Evolutionary conservation across 2,113 vertebrate species (phyloP).

Genomic region (Antechinus flavipes): DNA sequence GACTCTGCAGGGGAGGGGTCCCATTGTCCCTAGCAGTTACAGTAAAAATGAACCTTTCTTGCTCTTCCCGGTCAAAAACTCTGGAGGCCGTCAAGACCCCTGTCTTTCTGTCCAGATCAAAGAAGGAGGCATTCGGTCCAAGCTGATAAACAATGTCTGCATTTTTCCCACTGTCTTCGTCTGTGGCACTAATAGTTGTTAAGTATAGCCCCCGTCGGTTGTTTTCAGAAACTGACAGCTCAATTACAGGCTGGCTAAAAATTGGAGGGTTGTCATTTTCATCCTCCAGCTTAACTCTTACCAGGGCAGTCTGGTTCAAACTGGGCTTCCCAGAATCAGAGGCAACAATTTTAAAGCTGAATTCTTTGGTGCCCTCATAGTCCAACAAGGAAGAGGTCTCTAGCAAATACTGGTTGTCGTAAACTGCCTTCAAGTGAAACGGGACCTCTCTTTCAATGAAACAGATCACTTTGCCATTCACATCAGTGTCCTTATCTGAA

Average conservation of each 20-base stretch:
- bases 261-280: constrained; percentile 99
- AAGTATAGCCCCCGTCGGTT: constrained; percentile 98
- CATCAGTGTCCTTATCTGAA: constrained; percentile 99
- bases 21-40: constrained; percentile 98
- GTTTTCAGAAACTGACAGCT: constrained; percentile 98
- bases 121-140: constrained; percentile 98
- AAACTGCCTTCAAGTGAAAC: constrained; percentile 97
- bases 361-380: constrained; percentile 99
- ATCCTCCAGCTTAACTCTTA: constrained; percentile 97
- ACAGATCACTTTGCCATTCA: constrained; percentile 99
- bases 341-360: constrained; percentile 99
- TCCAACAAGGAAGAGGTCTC: constrained; percentile 98
- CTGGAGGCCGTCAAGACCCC: constrained; percentile 97
- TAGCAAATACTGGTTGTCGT: constrained; percentile 98
- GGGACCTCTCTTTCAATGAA: constrained; percentile 99
- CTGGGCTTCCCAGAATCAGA: constrained; percentile 98
- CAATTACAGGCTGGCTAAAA: constrained; percentile 99
- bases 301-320: constrained; percentile 97
- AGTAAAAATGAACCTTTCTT: constrained; percentile 98
- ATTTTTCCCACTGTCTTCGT: constrained; percentile 99
- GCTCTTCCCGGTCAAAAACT: constrained; percentile 98
- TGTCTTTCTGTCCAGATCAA: constrained; percentile 98
- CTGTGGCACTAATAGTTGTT: constrained; percentile 96
- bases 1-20: constrained; percentile 96
- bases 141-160: constrained; percentile 99